phyloP scores from a whole-genome alignment of 30 jellyfish, hydroid and myxozoan genomes.

The Turritopsis dohrnii region DNA sequence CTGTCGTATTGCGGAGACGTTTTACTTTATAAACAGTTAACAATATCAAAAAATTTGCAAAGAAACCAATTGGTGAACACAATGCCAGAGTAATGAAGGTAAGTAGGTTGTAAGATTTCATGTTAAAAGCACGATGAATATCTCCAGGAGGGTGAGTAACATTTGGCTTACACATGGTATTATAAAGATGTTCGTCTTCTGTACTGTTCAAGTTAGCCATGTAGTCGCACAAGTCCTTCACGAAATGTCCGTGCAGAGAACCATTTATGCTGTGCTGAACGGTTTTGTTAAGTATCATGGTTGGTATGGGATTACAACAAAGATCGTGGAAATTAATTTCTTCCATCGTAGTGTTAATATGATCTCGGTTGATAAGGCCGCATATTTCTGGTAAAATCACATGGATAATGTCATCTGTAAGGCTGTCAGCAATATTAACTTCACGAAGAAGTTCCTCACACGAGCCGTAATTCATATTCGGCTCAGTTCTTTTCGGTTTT shows the following conservation, averaged over 20 bases:
- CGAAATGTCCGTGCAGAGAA: neutral
- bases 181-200: conserved; percentile 20
- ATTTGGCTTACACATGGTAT: neutral
- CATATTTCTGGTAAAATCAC: conserved; percentile 27
- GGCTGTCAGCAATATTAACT: neutral
- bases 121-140: neutral
- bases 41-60: conserved; percentile 24
- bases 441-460: conserved; percentile 7
- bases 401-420: neutral
- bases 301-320: conserved; percentile 32
- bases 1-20: conserved; percentile 31
- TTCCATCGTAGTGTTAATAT: neutral
- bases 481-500: neutral
- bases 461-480: conserved; percentile 1
- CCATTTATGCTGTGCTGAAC: neutral
- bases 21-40: conserved; percentile 29
- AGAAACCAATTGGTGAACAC: conserved; percentile 23
- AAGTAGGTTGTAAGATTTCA: neutral
- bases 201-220: neutral
- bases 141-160: neutral
- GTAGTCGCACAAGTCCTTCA: conserved; percentile 10
- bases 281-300: conserved; percentile 14
- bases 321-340: conserved; percentile 1
- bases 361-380: neutral
- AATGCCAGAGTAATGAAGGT: neutral